phyloP scores from a whole-genome alignment of 2,797 vertebrate species.

The Premnoplex brunnescens region DNA sequence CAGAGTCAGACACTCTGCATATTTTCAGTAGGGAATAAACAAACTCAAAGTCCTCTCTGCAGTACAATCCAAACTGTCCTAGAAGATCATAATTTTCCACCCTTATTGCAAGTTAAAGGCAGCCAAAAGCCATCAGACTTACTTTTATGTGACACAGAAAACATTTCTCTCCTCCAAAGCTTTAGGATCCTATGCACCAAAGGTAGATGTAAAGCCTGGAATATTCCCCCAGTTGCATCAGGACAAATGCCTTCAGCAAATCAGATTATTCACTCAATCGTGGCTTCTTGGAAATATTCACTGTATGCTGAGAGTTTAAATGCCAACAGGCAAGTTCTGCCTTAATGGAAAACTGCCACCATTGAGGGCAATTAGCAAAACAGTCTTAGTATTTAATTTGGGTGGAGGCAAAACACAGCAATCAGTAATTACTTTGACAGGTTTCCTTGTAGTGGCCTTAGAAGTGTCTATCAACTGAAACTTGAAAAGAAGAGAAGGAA shows the following conservation, averaged over 20 bases:
- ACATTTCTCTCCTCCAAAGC: not conserved
- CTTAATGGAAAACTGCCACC: not conserved
- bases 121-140: constrained; percentile 17
- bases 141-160: not conserved
- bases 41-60: constrained; percentile 43
- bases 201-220: not conserved
- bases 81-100: constrained; percentile 54
- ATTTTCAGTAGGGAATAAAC: constrained; percentile 63
- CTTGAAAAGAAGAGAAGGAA: not conserved
- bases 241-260: not conserved
- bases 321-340: not conserved
- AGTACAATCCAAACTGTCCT: constrained; percentile 46
- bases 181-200: not conserved
- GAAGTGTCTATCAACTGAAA: not conserved
- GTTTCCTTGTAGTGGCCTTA: not conserved
- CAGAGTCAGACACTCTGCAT: constrained; percentile 45
- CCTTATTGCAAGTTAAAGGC: constrained; percentile 50
- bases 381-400: not conserved
- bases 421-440: constrained; percentile 11
- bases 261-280: not conserved
- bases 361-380: not conserved
- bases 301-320: not conserved
- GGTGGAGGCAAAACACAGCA: not conserved
- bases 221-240: not conserved
- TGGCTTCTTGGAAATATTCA: not conserved